A percentile compares a stretch with the other conserved stretches of the same genome.
Conservation (phyloP, 2,797 vertebrate genomes). For the Clarias platycephalus region DNA sequence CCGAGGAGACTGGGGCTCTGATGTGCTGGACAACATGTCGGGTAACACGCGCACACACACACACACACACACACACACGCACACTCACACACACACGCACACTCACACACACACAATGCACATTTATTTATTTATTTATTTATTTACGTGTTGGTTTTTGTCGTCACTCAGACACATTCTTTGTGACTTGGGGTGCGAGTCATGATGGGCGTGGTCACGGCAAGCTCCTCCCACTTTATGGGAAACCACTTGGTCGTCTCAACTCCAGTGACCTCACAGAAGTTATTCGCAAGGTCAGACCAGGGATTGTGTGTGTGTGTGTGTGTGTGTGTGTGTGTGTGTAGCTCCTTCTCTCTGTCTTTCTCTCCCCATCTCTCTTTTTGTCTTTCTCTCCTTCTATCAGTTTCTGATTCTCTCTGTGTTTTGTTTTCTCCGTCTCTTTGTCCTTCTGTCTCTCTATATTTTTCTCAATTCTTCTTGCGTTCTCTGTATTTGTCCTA, state of each 20-base stretch:
- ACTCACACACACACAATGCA: not conserved
- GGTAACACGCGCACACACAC: constrained; percentile 70
- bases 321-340: not conserved
- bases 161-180: constrained; percentile 80
- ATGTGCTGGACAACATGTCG: constrained; percentile 84
- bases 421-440: not conserved
- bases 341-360: not conserved
- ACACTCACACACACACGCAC: not conserved
- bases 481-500: not conserved
- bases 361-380: not conserved
- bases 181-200: constrained; percentile 89
- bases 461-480: no score
- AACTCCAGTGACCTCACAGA: constrained; percentile 83
- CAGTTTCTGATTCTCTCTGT: not conserved
- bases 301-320: not conserved
- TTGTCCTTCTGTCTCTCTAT: not conserved
- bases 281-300: constrained; percentile 87
- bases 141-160: not conserved
- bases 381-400: not conserved
- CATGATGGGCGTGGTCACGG: constrained; percentile 73
- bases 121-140: no score
- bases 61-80: constrained; percentile 17
- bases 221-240: constrained; percentile 85
- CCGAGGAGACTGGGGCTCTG: constrained; percentile 88
- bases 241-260: constrained; percentile 85